Base-by-base conservation (phyloP, 2,113 vertebrate genomes). In the Myotis yumanensis region DNA sequence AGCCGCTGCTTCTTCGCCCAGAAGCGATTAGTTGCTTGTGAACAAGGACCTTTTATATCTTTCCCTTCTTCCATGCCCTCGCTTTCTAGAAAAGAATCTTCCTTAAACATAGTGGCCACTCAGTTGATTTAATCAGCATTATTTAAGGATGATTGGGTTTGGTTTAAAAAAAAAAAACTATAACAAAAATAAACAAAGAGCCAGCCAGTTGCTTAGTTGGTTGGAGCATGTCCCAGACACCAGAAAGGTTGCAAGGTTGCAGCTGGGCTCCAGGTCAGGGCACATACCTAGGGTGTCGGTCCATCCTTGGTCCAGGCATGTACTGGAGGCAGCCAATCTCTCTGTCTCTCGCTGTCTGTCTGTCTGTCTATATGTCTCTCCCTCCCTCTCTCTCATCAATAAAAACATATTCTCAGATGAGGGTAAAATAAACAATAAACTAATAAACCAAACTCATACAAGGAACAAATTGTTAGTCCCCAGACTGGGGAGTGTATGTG, bases 81-180 rank as follows among this genome's bases (percentile, higher is more conserved):
- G 17, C 11, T 11, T 90, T n/a, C 40, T 69, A 75, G 43, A 84
- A 87, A 89, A 72, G 22, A 94, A 48, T 52, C 40, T 69, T 57
- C 32, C 11, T 83, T 83, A 77, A 72, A 87, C 48, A 66, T 20
- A 88, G 25, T 81, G 32, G 35, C 79, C 57, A 85, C 22, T 79
- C 22, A 25, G 8, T 46, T 81, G 17, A 90, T 85, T 88, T 93
- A 77, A 91, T 66, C 57, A 52, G 59, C 57, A 57, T 57, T 66
- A 89, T 69, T 92, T 32, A 80, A 59, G 82, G 32, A 90, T 76
- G 30, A 90, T 80, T 90, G 80, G 25, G 5, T 85, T 64, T 54
- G 10, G 20, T 25, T 75, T 85, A 64, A 12, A 30, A 64, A 64
- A 9, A 30, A 66, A 73, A 43, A 28, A 2, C 69, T 73, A 25